These are phyloP conservation scores for Nestor notabilis DNA, from an alignment of 2,113 vertebrate genomes.

Conservation along the genomic window DNA sequence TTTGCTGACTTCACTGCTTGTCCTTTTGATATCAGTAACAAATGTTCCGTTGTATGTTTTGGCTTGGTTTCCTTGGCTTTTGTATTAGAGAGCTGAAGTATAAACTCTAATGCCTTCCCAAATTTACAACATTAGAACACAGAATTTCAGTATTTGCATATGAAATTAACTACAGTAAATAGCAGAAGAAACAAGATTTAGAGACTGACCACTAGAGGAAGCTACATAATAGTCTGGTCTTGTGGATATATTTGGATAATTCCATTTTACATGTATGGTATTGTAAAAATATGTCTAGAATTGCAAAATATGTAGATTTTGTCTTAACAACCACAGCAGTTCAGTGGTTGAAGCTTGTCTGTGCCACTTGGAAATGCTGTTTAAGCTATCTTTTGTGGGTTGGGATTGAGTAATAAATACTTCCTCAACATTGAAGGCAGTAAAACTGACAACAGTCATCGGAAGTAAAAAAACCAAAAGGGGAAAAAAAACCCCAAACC, in stretches of 20 bases:
- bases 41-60: background rate
- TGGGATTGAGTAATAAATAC: background rate
- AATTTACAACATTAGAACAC: background rate
- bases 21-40: background rate
- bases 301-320: background rate
- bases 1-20: conserved; percentile 4
- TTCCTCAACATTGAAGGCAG: background rate
- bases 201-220: conserved; percentile 16
- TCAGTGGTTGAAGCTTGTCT: background rate
- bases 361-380: background rate
- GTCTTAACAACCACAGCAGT: background rate
- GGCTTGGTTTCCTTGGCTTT: background rate
- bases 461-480: background rate
- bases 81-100: background rate
- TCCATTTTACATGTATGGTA: background rate
- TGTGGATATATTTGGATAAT: background rate
- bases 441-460: background rate
- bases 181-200: background rate
- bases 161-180: background rate
- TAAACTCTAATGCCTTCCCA: background rate
- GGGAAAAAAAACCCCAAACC: background rate
- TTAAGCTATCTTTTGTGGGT: background rate
- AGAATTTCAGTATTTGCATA: background rate
- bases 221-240: background rate
- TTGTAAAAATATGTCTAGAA: background rate